A percentile compares a stretch with the other conserved stretches of the same genome.
phyloP scores from a whole-genome alignment of 2,113 vertebrate genomes.

The Circaetus gallicus region DNA sequence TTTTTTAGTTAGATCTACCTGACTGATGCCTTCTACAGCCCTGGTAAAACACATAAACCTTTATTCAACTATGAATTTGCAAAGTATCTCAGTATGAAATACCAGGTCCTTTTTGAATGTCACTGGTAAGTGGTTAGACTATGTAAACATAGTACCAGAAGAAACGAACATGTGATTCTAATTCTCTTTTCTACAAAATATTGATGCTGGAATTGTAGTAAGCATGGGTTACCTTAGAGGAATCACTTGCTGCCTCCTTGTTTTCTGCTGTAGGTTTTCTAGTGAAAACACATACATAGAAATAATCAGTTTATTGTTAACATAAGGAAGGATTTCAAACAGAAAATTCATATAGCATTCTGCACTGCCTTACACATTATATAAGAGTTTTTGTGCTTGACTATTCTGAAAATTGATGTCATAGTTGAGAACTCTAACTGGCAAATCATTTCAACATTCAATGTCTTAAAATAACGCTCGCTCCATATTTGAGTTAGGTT shows the following conservation, averaged over 20 bases:
- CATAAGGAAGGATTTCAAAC: background rate
- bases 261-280: conserved; percentile 62
- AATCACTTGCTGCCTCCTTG: background rate
- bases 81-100: background rate
- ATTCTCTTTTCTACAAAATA: background rate
- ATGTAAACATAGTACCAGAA: background rate
- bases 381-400: background rate
- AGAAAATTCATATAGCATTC: background rate
- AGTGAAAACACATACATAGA: background rate
- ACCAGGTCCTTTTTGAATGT: background rate
- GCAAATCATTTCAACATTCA: background rate
- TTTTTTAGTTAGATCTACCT: background rate
- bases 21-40: background rate
- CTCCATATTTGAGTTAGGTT: background rate
- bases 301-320: background rate
- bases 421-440: background rate
- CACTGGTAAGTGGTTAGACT: background rate
- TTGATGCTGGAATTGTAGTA: background rate
- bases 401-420: background rate
- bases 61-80: background rate
- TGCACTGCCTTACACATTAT: background rate
- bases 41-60: background rate
- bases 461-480: background rate
- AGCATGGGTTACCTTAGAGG: conserved; percentile 62
- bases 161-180: background rate